phyloP scores from a whole-genome alignment of 2,113 vertebrate genomes.

The Gila orcuttii region DNA sequence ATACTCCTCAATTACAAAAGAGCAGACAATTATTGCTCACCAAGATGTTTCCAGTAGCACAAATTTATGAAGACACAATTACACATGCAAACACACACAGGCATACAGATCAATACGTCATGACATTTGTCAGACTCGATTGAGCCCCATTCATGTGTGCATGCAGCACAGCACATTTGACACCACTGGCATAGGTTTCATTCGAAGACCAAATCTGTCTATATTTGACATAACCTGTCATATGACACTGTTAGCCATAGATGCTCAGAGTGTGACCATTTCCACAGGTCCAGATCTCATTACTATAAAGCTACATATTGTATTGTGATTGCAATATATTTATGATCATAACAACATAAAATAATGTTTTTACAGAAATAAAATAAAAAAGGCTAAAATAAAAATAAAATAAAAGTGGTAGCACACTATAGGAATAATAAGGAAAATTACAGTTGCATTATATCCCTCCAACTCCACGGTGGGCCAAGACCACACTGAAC shows the following conservation, averaged over 20 bases:
- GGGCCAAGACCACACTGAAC: conserved; percentile 1
- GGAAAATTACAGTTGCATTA: not conserved
- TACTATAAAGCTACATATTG: not conserved
- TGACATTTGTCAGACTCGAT: conserved; percentile 30
- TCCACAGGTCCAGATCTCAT: not conserved
- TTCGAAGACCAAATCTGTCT: not conserved
- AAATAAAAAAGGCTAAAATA: too few relatives aligned
- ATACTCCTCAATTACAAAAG: conserved; percentile 32
- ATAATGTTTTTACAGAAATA: too few relatives aligned
- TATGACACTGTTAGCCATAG: not conserved
- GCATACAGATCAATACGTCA: conserved; percentile 37
- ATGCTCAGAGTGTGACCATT: too few relatives aligned
- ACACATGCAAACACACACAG: conserved; percentile 31
- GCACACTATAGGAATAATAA: too few relatives aligned
- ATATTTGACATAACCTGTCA: not conserved
- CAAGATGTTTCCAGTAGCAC: conserved; percentile 27
- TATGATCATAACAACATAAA: too few relatives aligned
- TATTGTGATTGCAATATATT: not conserved
- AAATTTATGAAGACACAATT: conserved; percentile 35
- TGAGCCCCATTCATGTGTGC: conserved; percentile 27
- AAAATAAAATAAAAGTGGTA: too few relatives aligned
- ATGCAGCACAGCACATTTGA: not conserved
- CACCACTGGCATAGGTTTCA: not conserved
- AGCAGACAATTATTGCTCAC: conserved; percentile 36
- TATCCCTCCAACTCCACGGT: not conserved